These are phyloP conservation scores for Carterocephalus palaemon DNA, from an alignment of 2,888 invertebrate genomes.

Conservation along the genomic window DNA sequence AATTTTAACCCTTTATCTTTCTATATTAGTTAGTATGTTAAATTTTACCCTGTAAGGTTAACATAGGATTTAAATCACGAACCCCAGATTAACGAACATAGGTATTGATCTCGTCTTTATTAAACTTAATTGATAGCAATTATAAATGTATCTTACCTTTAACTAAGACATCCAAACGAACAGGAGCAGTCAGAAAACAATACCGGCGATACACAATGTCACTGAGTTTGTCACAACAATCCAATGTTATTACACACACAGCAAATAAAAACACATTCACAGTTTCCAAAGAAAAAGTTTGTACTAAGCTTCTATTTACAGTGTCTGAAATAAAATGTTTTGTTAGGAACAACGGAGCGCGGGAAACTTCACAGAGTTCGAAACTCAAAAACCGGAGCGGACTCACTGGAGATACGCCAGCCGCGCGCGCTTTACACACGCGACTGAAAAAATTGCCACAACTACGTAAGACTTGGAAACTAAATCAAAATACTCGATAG, in stretches of 20 bases:
- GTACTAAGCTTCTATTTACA: slow-evolving; percentile 45
- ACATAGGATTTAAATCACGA: too few relatives aligned
- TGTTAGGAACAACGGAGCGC: slow-evolving; percentile 45
- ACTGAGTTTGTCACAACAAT: slow-evolving; percentile 45
- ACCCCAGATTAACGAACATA: too few relatives aligned
- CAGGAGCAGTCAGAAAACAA: slow-evolving; percentile 37
- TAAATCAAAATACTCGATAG: slow-evolving; percentile 78
- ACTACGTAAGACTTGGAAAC: slow-evolving; percentile 77
- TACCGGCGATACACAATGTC: slow-evolving; percentile 46
- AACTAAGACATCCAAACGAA: slow-evolving; percentile 67
- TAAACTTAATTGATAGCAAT: too few relatives aligned
- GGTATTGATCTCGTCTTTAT: too few relatives aligned
- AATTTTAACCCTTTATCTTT: too few relatives aligned
- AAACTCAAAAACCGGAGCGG: slow-evolving; percentile 43
- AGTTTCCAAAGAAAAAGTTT: slow-evolving; percentile 43
- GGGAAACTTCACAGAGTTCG: slow-evolving; percentile 46
- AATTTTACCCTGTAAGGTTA: too few relatives aligned
- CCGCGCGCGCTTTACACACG: slow-evolving; percentile 72
- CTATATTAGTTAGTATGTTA: too few relatives aligned
- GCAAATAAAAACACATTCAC: slow-evolving; percentile 34
- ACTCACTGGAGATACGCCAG: slow-evolving; percentile 54
- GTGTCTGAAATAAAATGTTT: slow-evolving; percentile 50
- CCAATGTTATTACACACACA: slow-evolving; percentile 41
- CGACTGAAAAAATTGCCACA: slow-evolving; percentile 78
- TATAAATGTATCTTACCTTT: slow-evolving; percentile 56